A percentile compares a stretch with the other conserved stretches of the same genome.
These are phyloP conservation scores for Campopleginae sp. DNA, from an alignment of 2,888 invertebrate genomes.

Conservation along the genomic window DNA sequence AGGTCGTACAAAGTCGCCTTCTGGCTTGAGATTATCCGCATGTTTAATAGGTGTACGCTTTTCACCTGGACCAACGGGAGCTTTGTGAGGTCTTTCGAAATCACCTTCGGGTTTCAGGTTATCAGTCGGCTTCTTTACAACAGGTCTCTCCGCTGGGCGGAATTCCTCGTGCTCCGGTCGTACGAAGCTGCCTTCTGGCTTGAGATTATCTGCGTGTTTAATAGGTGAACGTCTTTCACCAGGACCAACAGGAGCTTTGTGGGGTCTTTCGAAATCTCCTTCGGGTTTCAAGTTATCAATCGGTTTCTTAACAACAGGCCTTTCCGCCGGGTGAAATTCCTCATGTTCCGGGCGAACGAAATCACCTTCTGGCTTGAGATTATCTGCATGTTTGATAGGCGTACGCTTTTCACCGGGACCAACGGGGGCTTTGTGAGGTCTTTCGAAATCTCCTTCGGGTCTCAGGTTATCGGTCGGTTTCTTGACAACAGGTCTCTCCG, in stretches of 20 bases:
- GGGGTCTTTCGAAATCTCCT: slow-evolving; percentile 85
- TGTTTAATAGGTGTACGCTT: slow-evolving; percentile 80
- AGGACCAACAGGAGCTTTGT: slow-evolving; percentile 80
- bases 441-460: slow-evolving; percentile 83
- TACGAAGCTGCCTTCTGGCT: slow-evolving; percentile 80
- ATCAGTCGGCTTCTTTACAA: slow-evolving; percentile 79
- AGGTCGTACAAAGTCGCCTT: slow-evolving; percentile 85
- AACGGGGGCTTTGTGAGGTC: slow-evolving; percentile 72
- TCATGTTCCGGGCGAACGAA: slow-evolving; percentile 84
- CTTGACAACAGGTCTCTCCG: slow-evolving; percentile 78
- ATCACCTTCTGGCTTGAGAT: slow-evolving; percentile 69
- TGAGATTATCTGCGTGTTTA: slow-evolving; percentile 86
- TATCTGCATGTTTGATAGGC: slow-evolving; percentile 79
- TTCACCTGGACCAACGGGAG: slow-evolving; percentile 86
- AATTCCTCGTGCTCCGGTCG: slow-evolving; percentile 81
- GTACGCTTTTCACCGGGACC: slow-evolving; percentile 74
- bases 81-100: slow-evolving; percentile 85
- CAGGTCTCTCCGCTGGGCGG: slow-evolving; percentile 83
- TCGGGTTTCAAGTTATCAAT: slow-evolving; percentile 87
- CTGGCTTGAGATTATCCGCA: slow-evolving; percentile 85
- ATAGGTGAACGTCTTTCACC: slow-evolving; percentile 83
- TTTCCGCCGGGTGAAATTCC: slow-evolving; percentile 86
- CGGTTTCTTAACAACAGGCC: slow-evolving; percentile 86
- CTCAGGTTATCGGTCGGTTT: slow-evolving; percentile 80
- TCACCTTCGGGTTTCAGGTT: slow-evolving; percentile 86